Evolutionary conservation across 37 sponge, comb jelly and placozoan genomes (phyloP), one percentile per base, ranked within the genome.

Genomic region (Haliclona indistincta): DNA sequence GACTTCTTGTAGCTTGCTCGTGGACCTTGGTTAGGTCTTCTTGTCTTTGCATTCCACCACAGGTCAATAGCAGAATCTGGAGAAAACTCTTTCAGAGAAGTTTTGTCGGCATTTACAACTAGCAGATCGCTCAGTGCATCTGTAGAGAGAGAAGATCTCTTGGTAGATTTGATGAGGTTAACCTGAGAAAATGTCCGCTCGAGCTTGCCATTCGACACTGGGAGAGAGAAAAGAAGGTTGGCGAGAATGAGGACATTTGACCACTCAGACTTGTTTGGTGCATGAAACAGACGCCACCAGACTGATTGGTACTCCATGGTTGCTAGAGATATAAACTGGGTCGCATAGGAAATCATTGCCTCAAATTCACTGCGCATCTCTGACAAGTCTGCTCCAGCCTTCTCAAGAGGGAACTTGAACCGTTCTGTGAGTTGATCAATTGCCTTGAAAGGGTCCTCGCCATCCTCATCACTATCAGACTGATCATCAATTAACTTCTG

Each of bases 131-230:
- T 47, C 40, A 83, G 33, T 25, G 66, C 38, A n/a, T 65, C 55
- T 22, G 40, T 61, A 26, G 22, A 36, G 58, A 82, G 75, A 26
- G 44, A 43, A 23, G 76, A 45, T 35, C 84, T 56, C 52, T 83
- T 83, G 47, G 30, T 44, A 38, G 19, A 15, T 68, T 83, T 83
- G 56, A 83, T 83, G 10, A 60, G 33, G 43, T 36, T 61, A 43
- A 76, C 41, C 40, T 28, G 4, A 41, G 86, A 85, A 56, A 84
- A n/a, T n/a, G n/a, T n/a, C n/a, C n/a, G n/a, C n/a, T n/a, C n/a
- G n/a, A n/a, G n/a, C n/a, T n/a, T n/a, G 1, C 86, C 86, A 71
- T 84, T 84, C 6, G 78, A 77, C 17, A 49, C 78, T 63, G 78
- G 85, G 11, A 84, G 64, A 42, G 80, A 73, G 74, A 73, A 79